Percentiles rank a stretch among this genome's conserved stretches.
Conservation (phyloP, 2,888 invertebrate genomes). For the Matsumyia berberina region DNA sequence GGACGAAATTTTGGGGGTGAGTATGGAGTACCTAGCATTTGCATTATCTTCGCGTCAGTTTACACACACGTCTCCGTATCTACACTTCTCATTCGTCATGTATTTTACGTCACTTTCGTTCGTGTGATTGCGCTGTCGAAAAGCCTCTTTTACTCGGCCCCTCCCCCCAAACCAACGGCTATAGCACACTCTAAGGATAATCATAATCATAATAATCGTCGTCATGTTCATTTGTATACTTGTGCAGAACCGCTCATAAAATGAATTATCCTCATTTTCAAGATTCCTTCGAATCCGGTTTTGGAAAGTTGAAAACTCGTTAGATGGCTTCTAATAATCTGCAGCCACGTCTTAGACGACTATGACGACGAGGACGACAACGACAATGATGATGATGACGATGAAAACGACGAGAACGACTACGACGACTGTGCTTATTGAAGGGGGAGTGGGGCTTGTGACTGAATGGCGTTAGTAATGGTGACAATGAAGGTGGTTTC, state of each 20-base stretch:
- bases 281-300: constrained; percentile 64
- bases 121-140: constrained; percentile 22
- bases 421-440: neutral
- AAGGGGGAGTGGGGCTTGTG: constrained; percentile 9
- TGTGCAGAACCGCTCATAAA: constrained; percentile 58
- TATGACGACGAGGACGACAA: constrained; percentile 15
- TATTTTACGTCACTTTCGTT: constrained; percentile 24
- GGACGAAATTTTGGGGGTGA: neutral
- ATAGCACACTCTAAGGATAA: constrained; percentile 57
- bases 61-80: constrained; percentile 20
- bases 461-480: constrained; percentile 43
- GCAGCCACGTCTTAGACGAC: constrained; percentile 56
- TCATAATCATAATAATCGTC: constrained; percentile 72
- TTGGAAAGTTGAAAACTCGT: constrained; percentile 68
- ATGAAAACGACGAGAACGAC: constrained; percentile 4
- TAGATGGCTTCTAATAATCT: constrained; percentile 72
- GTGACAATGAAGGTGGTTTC: constrained; percentile 66
- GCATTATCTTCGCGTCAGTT: constrained; percentile 40
- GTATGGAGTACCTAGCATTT: constrained; percentile 15
- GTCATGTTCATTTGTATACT: constrained; percentile 72
- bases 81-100: constrained; percentile 7
- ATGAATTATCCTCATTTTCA: constrained; percentile 70
- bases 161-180: neutral
- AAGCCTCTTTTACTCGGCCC: neutral
- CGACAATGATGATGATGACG: constrained; percentile 16